Evolutionary conservation across 2,797 vertebrate species (phyloP).

Genomic region (Intellagama lesueurii): DNA sequence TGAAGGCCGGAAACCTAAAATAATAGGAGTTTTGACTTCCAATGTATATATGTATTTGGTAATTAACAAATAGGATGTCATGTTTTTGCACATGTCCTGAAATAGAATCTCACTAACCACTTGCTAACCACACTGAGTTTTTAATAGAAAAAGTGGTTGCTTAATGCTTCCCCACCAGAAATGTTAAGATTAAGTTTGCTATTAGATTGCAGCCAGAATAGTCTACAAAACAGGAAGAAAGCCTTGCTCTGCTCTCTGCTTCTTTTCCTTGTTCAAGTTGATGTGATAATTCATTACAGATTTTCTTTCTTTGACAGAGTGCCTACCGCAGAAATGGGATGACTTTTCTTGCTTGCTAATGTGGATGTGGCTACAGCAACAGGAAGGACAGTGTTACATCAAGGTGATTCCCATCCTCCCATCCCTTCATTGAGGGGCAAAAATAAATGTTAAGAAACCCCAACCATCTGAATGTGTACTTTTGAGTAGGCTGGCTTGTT

Average conservation of each 20-base stretch:
- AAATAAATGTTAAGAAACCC: slow-evolving; percentile 51
- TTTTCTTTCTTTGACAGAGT: slow-evolving; percentile 85
- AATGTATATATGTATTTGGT: slow-evolving; percentile 62
- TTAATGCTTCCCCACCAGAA: slow-evolving; percentile 78
- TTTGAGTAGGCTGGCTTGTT: slow-evolving; percentile 77
- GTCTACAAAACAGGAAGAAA: slow-evolving; percentile 81
- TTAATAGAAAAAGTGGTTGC: slow-evolving; percentile 76
- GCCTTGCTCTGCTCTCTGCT: slow-evolving; percentile 71
- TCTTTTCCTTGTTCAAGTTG: slow-evolving; percentile 74
- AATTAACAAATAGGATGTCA: slow-evolving; percentile 73
- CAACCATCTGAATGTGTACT: slow-evolving; percentile 41
- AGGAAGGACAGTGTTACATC: slow-evolving; percentile 68
- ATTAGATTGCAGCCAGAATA: slow-evolving; percentile 76
- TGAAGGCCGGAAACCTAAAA: slow-evolving; percentile 65
- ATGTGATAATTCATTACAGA: slow-evolving; percentile 85
- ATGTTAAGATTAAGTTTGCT: slow-evolving; percentile 77
- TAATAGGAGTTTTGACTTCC: slow-evolving; percentile 60
- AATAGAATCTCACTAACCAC: slow-evolving; percentile 80
- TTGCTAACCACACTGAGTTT: slow-evolving; percentile 85
- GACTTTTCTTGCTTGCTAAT: slow-evolving; percentile 93
- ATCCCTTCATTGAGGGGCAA: slow-evolving; percentile 45
- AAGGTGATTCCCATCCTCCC: slow-evolving; percentile 69
- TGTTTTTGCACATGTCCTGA: slow-evolving; percentile 75
- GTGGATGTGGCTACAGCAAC: slow-evolving; percentile 61
- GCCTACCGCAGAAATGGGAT: slow-evolving; percentile 90